Evolutionary conservation across 2,888 invertebrate species (phyloP), one percentile per base, ranked within the genome.

Genomic region (Thelaira solivaga): DNA sequence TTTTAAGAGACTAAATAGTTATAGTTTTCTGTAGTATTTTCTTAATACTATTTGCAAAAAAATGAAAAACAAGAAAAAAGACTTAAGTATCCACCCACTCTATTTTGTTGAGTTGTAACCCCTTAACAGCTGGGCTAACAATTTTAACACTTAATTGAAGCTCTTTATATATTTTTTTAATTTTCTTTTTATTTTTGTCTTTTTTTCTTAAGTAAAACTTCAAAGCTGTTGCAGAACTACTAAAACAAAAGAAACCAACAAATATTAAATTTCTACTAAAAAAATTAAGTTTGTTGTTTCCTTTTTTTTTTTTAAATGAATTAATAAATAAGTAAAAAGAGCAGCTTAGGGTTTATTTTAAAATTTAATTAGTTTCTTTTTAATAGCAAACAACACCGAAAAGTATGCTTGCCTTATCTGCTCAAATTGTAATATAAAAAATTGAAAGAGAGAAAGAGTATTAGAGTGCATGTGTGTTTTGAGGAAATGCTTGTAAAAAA

Each of bases 361-460:
- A 73, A 78, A 73, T 78, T 78, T 78, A 78, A 78, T 78, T 78
- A 78, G 77, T 78, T 78, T 73, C 73, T 13, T 36, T 59, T 78
- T 78, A 59, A 59, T 75, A 51, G 29, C 47, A 67, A 39, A 13
- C 18, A n/a, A 22, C 31, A 20, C 43, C 24, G 5, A 20, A n/a
- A 20, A 68, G 36, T 36, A 47, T 47, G 53, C 61, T 47, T 43
- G 29, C n/a, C n/a, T 65, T 65, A 41, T 41, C 62, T 57, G 34
- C 22, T 24, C 31, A 49, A 41, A 41, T 36, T 16, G 36, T n/a
- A 3, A 20, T 20, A 43, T 5, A 7, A 31, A 5, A 10, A 34
- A 10, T 10, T 61, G 2, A 34, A 22, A n/a, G n/a, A n/a, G n/a
- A n/a, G n/a, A n/a, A n/a, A n/a, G 22, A 13, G 18, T 29, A 36